Percentiles rank a stretch among this genome's conserved stretches.
These are phyloP conservation scores for Syrmaticus mikado DNA, from an alignment of 2,113 vertebrate species.

Conservation along the genomic window DNA sequence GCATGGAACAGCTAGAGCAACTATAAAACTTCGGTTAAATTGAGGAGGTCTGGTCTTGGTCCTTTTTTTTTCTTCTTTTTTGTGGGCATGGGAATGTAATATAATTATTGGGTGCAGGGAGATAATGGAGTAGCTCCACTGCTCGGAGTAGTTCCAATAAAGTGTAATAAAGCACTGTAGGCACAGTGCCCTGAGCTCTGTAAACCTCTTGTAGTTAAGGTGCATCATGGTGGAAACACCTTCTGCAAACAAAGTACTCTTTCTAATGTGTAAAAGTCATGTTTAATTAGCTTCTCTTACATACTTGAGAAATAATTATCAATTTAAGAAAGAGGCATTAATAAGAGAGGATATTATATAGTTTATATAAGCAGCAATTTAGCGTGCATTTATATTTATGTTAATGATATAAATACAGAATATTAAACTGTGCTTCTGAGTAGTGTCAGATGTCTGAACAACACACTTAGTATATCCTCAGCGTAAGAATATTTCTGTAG, in stretches of 20 bases:
- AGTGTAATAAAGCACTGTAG: not conserved
- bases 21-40: not conserved
- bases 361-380: conserved; percentile 62
- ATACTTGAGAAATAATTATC: conserved; percentile 48
- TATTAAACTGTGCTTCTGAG: not conserved
- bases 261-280: conserved; percentile 35
- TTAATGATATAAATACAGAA: conserved; percentile 21
- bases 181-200: not conserved
- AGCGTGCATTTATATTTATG: conserved; percentile 33
- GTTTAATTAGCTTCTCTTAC: conserved; percentile 42
- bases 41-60: not conserved
- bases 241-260: conserved; percentile 37
- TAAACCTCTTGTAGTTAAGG: not conserved
- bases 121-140: not conserved
- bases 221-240: not conserved
- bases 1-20: not conserved
- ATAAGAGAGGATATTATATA: conserved; percentile 6
- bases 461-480: not conserved
- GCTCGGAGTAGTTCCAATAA: not conserved
- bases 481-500: not conserved
- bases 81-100: not conserved
- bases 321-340: conserved; percentile 38
- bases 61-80: not conserved
- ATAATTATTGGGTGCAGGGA: not conserved
- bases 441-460: not conserved